Evolutionary conservation across 2,797 vertebrate species (phyloP).

Genomic region (Megalops cyprinoides): DNA sequence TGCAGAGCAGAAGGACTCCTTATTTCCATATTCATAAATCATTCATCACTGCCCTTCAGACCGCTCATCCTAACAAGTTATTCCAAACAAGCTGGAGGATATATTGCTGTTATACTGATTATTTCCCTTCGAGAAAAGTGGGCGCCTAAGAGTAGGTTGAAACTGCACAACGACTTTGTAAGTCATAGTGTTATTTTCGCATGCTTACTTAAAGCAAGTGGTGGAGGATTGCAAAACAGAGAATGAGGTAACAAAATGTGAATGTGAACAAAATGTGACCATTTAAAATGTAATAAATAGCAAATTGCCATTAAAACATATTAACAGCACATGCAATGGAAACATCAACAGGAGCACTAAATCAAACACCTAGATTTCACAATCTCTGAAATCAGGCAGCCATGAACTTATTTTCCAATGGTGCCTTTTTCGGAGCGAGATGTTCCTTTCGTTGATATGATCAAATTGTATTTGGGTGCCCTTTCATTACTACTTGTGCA

Average conservation of each 20-base stretch:
- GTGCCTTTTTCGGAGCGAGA: too few relatives aligned
- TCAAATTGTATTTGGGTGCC: not conserved
- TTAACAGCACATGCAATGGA: not conserved
- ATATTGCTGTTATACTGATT: not conserved
- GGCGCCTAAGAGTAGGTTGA: too few relatives aligned
- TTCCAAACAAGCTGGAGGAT: not conserved
- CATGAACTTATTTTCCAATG: not conserved
- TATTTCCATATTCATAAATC: slow-evolving; percentile 31
- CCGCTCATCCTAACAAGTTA: not conserved
- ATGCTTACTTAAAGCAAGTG: not conserved
- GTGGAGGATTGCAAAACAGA: not conserved
- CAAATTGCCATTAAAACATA: not conserved
- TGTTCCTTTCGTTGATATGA: not conserved
- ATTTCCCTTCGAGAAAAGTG: not conserved
- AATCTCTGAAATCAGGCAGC: not conserved
- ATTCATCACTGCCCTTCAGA: slow-evolving; percentile 24
- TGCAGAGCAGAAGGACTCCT: not conserved
- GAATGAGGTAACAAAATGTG: not conserved
- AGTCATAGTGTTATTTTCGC: not conserved
- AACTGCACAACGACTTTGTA: not conserved
- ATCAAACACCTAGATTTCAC: slow-evolving; percentile 13
- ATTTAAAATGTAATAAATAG: not conserved
- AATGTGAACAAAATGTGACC: not conserved
- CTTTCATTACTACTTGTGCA: too few relatives aligned
- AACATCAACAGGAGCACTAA: not conserved